phyloP scores from a whole-genome alignment of 2,888 invertebrate species.

The Megastigmus dorsalis region DNA sequence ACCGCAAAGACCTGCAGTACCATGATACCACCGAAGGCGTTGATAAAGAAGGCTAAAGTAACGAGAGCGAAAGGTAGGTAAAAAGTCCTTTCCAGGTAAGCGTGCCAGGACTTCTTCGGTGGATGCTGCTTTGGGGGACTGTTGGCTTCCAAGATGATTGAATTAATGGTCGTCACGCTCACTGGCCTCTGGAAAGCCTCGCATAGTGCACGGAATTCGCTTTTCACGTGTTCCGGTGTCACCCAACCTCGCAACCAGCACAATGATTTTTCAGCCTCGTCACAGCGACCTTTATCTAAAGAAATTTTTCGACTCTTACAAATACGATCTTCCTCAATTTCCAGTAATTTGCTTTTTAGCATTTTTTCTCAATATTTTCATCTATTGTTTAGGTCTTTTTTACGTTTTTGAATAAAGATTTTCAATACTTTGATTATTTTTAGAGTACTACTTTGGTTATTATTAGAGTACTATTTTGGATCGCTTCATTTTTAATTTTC shows the following conservation, averaged over 20 bases:
- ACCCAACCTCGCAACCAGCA: constrained; percentile 90
- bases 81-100: constrained; percentile 80
- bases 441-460: no score
- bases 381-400: no score
- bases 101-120: constrained; percentile 65
- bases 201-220: constrained; percentile 78
- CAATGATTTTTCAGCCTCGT: constrained; percentile 81
- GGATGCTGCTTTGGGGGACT: constrained; percentile 27
- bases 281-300: constrained; percentile 77
- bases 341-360: no score
- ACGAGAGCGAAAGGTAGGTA: constrained; percentile 82
- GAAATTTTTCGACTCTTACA: background rate
- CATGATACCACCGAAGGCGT: constrained; percentile 85
- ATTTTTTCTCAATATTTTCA: no score
- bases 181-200: constrained; percentile 70
- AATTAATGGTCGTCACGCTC: constrained; percentile 58
- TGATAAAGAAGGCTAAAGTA: constrained; percentile 81
- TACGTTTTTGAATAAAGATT: no score
- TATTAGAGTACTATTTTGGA: no score
- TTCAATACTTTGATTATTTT: no score
- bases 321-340: no score
- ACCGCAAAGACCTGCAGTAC: constrained; percentile 85
- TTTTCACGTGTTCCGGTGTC: constrained; percentile 77
- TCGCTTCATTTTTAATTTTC: no score
- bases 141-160: constrained; percentile 26